phyloP scores from a whole-genome alignment of 2,113 vertebrate genomes.

The Scopus umbretta region DNA sequence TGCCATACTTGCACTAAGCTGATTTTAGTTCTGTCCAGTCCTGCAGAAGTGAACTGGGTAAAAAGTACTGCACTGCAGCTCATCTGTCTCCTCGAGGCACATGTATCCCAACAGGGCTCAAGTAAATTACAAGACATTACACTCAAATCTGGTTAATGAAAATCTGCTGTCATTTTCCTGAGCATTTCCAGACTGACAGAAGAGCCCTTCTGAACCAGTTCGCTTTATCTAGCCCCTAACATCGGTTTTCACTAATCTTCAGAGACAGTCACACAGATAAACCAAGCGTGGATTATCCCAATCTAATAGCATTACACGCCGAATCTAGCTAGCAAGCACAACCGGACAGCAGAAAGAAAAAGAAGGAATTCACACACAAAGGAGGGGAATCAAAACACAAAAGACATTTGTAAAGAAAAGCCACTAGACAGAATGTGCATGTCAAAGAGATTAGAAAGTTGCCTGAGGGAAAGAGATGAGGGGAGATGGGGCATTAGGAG shows the following conservation, averaged over 20 bases:
- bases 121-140: not conserved
- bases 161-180: constrained; percentile 18
- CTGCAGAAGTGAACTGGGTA: not conserved
- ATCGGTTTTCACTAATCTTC: constrained; percentile 47
- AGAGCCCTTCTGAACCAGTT: constrained; percentile 2
- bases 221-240: constrained; percentile 12
- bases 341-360: constrained; percentile 31
- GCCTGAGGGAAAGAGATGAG: constrained; percentile 10
- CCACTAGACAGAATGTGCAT: constrained; percentile 29
- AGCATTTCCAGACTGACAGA: constrained; percentile 9
- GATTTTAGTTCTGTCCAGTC: not conserved
- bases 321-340: constrained; percentile 19
- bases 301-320: constrained; percentile 58
- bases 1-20: not conserved
- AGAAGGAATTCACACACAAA: constrained; percentile 57
- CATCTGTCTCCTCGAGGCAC: not conserved
- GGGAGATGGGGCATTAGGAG: not conserved
- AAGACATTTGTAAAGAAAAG: constrained; percentile 43
- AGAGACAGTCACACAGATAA: constrained; percentile 64
- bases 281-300: constrained; percentile 54
- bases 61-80: not conserved
- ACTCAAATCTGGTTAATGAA: constrained; percentile 6
- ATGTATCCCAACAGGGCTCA: not conserved
- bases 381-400: constrained; percentile 52
- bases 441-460: constrained; percentile 42